Conservation (phyloP, 1,140 invertebrate genomes). For the Drosophila eugracilis region DNA sequence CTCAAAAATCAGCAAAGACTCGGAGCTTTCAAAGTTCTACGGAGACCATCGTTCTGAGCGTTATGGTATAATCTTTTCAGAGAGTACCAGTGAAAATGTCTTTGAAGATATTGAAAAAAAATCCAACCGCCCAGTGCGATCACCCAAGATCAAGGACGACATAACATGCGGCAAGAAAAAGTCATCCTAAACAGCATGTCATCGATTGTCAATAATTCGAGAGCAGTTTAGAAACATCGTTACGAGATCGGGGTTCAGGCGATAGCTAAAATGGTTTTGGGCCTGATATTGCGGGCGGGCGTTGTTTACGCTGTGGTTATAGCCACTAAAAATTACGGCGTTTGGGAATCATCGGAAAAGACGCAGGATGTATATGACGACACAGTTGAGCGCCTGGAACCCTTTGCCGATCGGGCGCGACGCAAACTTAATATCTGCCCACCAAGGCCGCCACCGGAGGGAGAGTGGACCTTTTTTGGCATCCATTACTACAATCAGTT, state of each 20-base stretch:
- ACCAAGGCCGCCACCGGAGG: slow-evolving; percentile 50
- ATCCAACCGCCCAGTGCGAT: slow-evolving; percentile 3
- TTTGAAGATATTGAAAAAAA: slow-evolving; percentile 12
- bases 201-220: slow-evolving; percentile 27
- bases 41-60: slow-evolving; percentile 8
- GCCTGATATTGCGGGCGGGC: slow-evolving; percentile 51
- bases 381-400: slow-evolving; percentile 1
- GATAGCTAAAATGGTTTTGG: slow-evolving; percentile 42
- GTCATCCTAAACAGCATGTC: slow-evolving; percentile 19
- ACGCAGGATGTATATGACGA: slow-evolving; percentile 40
- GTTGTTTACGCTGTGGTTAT: slow-evolving; percentile 51
- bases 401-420: slow-evolving; percentile 31
- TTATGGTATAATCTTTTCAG: slow-evolving; percentile 10
- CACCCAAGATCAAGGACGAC: slow-evolving; percentile 67
- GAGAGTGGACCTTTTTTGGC: slow-evolving; percentile 45
- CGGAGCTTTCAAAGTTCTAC: background rate
- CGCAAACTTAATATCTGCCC: slow-evolving; percentile 41
- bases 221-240: background rate
- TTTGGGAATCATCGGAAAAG: slow-evolving; percentile 54
- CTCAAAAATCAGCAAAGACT: background rate
- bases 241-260: slow-evolving; percentile 6
- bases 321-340: slow-evolving; percentile 33
- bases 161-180: slow-evolving; percentile 54
- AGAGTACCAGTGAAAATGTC: slow-evolving; percentile 4
- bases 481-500: slow-evolving; percentile 60